Conservation (phyloP, 2,888 invertebrate genomes). For the Brachyptera putata region DNA sequence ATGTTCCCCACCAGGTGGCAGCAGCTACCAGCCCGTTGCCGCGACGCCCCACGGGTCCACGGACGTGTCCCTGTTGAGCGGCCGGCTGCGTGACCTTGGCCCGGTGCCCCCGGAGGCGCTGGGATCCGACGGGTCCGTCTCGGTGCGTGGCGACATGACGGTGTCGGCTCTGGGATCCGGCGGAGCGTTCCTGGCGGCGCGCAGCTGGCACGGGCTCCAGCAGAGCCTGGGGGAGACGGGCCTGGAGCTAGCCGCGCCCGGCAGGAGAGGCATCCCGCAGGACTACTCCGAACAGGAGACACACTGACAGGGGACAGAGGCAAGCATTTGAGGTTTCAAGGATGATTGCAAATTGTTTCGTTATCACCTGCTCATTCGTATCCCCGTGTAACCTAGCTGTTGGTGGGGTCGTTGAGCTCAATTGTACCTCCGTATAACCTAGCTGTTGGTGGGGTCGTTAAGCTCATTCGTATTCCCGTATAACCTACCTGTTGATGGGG, state of each 20-base stretch:
- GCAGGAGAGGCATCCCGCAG: slow-evolving; percentile 70
- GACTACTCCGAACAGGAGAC: slow-evolving; percentile 38
- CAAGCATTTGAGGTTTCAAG: too few relatives aligned
- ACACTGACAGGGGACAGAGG: too few relatives aligned
- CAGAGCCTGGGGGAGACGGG: slow-evolving; percentile 71
- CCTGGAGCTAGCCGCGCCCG: slow-evolving; percentile 62
- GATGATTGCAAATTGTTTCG: too few relatives aligned
- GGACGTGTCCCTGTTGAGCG: slow-evolving; percentile 74
- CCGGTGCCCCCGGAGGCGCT: neutral
- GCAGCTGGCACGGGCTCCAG: slow-evolving; percentile 84
- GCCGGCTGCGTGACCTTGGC: slow-evolving; percentile 55
- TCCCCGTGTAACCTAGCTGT: too few relatives aligned
- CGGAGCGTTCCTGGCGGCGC: slow-evolving; percentile 58
- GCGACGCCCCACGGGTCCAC: slow-evolving; percentile 32
- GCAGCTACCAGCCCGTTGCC: neutral
- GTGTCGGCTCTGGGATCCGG: slow-evolving; percentile 53
- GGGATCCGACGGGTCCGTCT: slow-evolving; percentile 38
- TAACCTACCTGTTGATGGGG: too few relatives aligned
- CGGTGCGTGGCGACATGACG: slow-evolving; percentile 40
- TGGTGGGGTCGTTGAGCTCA: too few relatives aligned
- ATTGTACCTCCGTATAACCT: too few relatives aligned
- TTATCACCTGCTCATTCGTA: too few relatives aligned
- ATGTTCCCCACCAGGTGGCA: slow-evolving; percentile 4
- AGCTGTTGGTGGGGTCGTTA: too few relatives aligned
- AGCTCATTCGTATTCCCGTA: too few relatives aligned